These are phyloP conservation scores for Bombyx mori DNA, from an alignment of 1,140 invertebrate species.

Conservation along the genomic window DNA sequence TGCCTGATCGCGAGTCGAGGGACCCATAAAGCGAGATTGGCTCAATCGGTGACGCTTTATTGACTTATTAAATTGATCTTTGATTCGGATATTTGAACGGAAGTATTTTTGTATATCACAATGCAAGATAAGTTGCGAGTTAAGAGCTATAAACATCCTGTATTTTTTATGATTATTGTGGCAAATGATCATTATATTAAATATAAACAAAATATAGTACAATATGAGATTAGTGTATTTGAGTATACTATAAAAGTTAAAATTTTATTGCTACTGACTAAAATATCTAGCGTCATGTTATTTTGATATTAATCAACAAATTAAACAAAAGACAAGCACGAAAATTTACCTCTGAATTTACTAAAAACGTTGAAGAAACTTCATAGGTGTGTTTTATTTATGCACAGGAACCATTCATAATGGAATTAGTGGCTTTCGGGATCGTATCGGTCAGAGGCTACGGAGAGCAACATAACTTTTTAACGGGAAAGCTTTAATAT, in stretches of 20 bases:
- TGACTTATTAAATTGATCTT: constrained; percentile 59
- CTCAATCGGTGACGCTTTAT: constrained; percentile 50
- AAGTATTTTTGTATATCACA: constrained; percentile 2
- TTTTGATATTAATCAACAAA: too few relatives aligned
- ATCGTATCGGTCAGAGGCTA: constrained; percentile 16
- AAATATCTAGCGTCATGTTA: too few relatives aligned
- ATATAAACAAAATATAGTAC: too few relatives aligned
- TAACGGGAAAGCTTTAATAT: constrained; percentile 24
- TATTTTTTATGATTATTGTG: too few relatives aligned
- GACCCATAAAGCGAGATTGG: constrained; percentile 55
- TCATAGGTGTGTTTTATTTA: neutral
- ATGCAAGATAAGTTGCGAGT: constrained; percentile 1
- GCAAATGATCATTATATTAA: too few relatives aligned
- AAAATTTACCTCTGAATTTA: constrained; percentile 14
- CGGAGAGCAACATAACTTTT: constrained; percentile 24
- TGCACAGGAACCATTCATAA: constrained; percentile 15
- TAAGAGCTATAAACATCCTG: constrained; percentile 14
- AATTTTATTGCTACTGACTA: too few relatives aligned
- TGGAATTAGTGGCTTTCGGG: constrained; percentile 20
- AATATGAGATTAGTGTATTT: too few relatives aligned
- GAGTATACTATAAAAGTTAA: too few relatives aligned
- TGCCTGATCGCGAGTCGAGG: constrained; percentile 37
- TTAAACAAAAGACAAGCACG: neutral
- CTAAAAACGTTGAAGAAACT: neutral
- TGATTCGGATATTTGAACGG: constrained; percentile 28